Evolutionary conservation across 2,797 vertebrate species (phyloP), one percentile per base, ranked within the genome.

Genomic region (Mus caroli): DNA sequence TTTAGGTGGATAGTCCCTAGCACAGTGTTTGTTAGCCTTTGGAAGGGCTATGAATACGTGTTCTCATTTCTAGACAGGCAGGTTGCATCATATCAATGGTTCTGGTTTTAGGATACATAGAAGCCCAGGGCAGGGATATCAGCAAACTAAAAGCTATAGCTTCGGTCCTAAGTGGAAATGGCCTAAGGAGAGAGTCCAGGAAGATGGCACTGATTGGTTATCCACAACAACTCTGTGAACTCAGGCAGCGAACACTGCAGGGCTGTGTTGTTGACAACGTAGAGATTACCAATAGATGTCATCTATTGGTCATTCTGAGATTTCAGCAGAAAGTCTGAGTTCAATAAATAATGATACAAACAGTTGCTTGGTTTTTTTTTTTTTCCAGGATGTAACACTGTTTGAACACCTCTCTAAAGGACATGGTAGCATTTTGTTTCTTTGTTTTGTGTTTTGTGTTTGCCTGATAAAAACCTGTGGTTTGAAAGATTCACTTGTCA

Each of bases 281-380:
- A 46, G 85, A 56, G 40, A 56, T 93, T 88, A 73, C 88, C 50
- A 64, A 15, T 50, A 8, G n/a, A 58, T 71, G 83, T 28, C 3
- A 40, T 62, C 46, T 46, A 46, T 46, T 75, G 89, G 80, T 86
- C 67, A 24, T 28, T 28, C 34, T 71, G 77, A n/a, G 71, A 60
- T 80, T 52, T 40, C 56, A 28, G 15, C 34, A 62, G 88, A 91
- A 71, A 31, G 54, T 80, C 31, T 60, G 83, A 71, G 46, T 93
- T 96, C 31, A 43, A 37, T 50, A 78, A 86, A 62, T 73, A 56
- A 78, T 24, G 4, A 13, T 79, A 56, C 37, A 77, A 83, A 96
- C n/a, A 20, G 56, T 54, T 76, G n/a, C 40, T 52, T 92, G 67
- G 20, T 58, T 84, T 90, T 85, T 79, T 58, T 84, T 90, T 85